A percentile compares a stretch with the other conserved stretches of the same genome.
These are phyloP conservation scores for Irena cyanogastra DNA, from an alignment of 2,113 vertebrate species.

Conservation along the genomic window DNA sequence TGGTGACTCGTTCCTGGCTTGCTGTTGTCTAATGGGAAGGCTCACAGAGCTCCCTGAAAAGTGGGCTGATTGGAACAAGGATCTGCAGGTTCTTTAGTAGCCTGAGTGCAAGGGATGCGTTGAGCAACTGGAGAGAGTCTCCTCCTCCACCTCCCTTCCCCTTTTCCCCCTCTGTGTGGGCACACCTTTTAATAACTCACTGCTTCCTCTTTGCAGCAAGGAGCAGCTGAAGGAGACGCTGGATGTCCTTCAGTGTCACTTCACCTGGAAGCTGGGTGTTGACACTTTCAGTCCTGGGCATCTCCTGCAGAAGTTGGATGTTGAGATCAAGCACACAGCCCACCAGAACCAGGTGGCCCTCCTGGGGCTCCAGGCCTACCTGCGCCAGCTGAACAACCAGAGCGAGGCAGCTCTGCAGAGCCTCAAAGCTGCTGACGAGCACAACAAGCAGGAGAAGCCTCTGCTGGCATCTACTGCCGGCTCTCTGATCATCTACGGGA, in stretches of 20 bases:
- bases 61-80: background rate
- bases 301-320: background rate
- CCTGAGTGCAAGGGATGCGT: background rate
- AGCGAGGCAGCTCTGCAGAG: background rate
- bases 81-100: background rate
- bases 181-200: background rate
- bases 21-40: background rate
- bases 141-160: background rate
- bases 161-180: fast-evolving
- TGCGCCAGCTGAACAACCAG: background rate
- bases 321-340: background rate
- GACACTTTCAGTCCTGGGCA: fast-evolving
- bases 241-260: background rate
- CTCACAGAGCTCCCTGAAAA: background rate
- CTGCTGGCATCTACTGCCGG: fast-evolving
- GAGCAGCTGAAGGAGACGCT: background rate
- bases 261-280: background rate
- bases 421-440: background rate
- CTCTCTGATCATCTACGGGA: background rate
- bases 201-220: background rate
- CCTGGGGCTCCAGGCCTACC: background rate
- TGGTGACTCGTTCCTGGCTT: background rate
- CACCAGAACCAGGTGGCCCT: background rate
- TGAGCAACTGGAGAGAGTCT: background rate
- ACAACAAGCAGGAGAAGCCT: fast-evolving